Percentiles rank a stretch among this genome's conserved stretches.
phyloP scores from a whole-genome alignment of 2,888 invertebrate genomes.

The Caenorhabditis sp. region DNA sequence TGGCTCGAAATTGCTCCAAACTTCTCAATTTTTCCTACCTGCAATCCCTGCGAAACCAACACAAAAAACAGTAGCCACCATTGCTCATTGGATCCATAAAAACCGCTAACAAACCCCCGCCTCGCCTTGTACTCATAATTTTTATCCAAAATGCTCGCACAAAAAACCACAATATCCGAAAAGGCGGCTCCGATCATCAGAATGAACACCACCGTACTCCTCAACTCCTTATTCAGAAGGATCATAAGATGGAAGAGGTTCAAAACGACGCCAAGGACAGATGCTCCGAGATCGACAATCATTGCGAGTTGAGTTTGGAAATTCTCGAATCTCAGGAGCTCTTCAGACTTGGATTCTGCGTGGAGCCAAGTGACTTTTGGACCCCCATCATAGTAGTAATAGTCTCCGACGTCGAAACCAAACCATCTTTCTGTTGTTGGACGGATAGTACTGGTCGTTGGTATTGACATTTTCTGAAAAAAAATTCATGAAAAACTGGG shows the following conservation, averaged over 20 bases:
- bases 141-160: conserved; percentile 5
- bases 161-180: background rate
- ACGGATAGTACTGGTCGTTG: background rate
- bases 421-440: conserved; percentile 10
- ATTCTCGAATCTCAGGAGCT: background rate
- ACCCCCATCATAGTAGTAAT: conserved; percentile 8
- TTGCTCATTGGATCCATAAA: conserved; percentile 7
- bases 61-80: background rate
- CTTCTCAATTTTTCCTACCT: too few relatives aligned
- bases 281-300: background rate
- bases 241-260: background rate
- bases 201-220: background rate
- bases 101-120: background rate
- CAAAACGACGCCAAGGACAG: background rate
- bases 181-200: background rate
- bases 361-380: background rate
- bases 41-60: background rate
- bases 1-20: too few relatives aligned
- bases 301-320: background rate
- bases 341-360: background rate
- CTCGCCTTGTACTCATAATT: background rate
- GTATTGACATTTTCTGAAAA: too few relatives aligned
- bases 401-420: conserved; percentile 7
- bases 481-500: too few relatives aligned
- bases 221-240: background rate